Evolutionary conservation across 64 coral and sea anemone species (phyloP).

Genomic region (Dendrophyllia cribrosa): DNA sequence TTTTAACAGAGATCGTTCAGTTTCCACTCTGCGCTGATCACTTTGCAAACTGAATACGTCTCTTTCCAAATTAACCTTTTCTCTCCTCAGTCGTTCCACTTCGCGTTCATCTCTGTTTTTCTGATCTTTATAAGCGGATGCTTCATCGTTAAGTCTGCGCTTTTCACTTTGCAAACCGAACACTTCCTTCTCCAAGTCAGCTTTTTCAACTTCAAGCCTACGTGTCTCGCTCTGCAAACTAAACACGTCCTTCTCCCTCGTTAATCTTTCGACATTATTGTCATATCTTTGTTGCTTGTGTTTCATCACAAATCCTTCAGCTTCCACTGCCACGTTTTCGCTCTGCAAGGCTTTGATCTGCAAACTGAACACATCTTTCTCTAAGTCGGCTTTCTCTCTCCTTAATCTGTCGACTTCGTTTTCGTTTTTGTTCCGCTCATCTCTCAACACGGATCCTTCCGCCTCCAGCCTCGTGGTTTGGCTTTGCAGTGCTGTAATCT

Average conservation of each 20-base stretch:
- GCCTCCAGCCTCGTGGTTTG: slow-evolving; percentile 84
- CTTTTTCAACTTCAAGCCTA: slow-evolving; percentile 59
- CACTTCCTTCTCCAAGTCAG: slow-evolving; percentile 67
- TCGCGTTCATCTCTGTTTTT: slow-evolving; percentile 65
- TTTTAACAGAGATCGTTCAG: slow-evolving; percentile 19
- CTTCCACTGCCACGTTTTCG: not conserved
- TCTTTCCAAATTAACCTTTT: slow-evolving; percentile 49
- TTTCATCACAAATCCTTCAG: slow-evolving; percentile 33
- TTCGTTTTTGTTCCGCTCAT: slow-evolving; percentile 75
- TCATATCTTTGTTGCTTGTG: not conserved
- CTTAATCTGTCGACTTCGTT: slow-evolving; percentile 61
- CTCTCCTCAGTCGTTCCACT: slow-evolving; percentile 32
- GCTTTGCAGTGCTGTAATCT: slow-evolving; percentile 59
- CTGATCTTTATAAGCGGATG: slow-evolving; percentile 20
- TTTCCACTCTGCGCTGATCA: slow-evolving; percentile 65
- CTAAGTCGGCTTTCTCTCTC: slow-evolving; percentile 77
- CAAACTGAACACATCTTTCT: slow-evolving; percentile 70
- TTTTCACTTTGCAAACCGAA: slow-evolving; percentile 52
- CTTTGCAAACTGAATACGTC: slow-evolving; percentile 32
- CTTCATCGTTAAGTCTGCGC: slow-evolving; percentile 66
- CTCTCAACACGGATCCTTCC: slow-evolving; percentile 60
- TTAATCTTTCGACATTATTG: not conserved
- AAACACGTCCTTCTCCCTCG: not conserved
- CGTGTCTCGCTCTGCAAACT: slow-evolving; percentile 56
- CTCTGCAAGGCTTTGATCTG: slow-evolving; percentile 64